phyloP scores from a whole-genome alignment of 2,113 vertebrate species.

The Macroglossus sobrinus region DNA sequence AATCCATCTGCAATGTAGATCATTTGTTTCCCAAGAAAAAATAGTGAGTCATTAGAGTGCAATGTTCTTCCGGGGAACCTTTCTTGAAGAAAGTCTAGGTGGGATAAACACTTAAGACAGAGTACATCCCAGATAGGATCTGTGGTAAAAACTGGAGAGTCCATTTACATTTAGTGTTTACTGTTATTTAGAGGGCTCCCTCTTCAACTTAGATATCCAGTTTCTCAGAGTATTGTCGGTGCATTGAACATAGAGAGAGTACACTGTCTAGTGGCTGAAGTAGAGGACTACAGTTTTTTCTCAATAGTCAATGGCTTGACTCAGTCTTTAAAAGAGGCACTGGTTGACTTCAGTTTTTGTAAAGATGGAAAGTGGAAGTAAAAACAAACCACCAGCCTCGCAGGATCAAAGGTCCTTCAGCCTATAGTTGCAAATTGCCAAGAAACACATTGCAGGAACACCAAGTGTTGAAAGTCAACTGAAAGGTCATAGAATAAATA shows the following conservation, averaged over 20 bases:
- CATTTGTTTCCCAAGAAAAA: not conserved
- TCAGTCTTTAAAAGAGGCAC: not conserved
- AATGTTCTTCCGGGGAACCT: not conserved
- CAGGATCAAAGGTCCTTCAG: not conserved
- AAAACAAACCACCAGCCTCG: conserved; percentile 6
- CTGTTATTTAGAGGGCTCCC: not conserved
- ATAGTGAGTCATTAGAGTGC: not conserved
- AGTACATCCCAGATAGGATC: not conserved
- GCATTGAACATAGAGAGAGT: not conserved
- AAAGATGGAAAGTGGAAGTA: not conserved
- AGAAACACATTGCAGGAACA: not conserved
- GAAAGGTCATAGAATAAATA: conserved; percentile 1
- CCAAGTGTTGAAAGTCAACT: not conserved
- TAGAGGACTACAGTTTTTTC: not conserved
- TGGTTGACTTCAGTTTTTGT: not conserved
- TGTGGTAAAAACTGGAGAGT: not conserved
- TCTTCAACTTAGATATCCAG: not conserved
- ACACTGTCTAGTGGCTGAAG: conserved; percentile 33
- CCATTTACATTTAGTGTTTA: not conserved
- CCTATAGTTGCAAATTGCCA: not conserved
- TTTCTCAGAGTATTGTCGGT: not conserved
- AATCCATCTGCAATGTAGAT: conserved; percentile 42
- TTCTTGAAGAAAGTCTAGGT: not conserved
- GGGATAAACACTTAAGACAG: not conserved
- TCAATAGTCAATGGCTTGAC: not conserved